Conservation (phyloP, 2,888 invertebrate species). For the Pyrrhosoma nymphula region DNA sequence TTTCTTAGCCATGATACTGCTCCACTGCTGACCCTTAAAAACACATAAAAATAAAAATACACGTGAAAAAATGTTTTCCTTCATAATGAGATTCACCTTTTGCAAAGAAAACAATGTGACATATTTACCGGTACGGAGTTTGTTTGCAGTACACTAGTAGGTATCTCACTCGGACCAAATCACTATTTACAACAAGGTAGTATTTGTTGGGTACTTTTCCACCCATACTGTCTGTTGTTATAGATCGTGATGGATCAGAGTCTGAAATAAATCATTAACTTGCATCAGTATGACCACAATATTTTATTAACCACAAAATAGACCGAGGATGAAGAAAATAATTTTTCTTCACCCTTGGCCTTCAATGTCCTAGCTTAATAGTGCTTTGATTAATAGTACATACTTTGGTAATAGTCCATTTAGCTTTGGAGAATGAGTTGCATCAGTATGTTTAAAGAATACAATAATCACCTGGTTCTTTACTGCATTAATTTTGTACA, state of each 20-base stretch:
- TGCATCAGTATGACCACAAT: neutral
- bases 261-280: slow-evolving; percentile 46
- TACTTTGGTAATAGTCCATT: too few relatives aligned
- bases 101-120: neutral
- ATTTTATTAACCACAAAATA: neutral
- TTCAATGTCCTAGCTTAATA: too few relatives aligned
- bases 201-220: slow-evolving; percentile 84
- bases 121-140: slow-evolving; percentile 44
- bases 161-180: slow-evolving; percentile 87
- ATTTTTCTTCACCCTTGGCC: too few relatives aligned
- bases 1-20: slow-evolving; percentile 80
- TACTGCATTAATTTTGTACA: too few relatives aligned
- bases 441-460: too few relatives aligned
- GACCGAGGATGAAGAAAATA: neutral
- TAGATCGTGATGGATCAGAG: slow-evolving; percentile 72
- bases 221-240: slow-evolving; percentile 75
- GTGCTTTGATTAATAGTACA: too few relatives aligned
- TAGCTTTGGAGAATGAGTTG: too few relatives aligned
- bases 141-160: slow-evolving; percentile 83
- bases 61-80: slow-evolving; percentile 72
- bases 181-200: slow-evolving; percentile 88
- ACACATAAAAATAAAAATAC: slow-evolving; percentile 69
- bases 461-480: too few relatives aligned
- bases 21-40: slow-evolving; percentile 78
- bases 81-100: slow-evolving; percentile 71